phyloP scores from a whole-genome alignment of 1,140 invertebrate genomes.

The Melanaphis sacchari region DNA sequence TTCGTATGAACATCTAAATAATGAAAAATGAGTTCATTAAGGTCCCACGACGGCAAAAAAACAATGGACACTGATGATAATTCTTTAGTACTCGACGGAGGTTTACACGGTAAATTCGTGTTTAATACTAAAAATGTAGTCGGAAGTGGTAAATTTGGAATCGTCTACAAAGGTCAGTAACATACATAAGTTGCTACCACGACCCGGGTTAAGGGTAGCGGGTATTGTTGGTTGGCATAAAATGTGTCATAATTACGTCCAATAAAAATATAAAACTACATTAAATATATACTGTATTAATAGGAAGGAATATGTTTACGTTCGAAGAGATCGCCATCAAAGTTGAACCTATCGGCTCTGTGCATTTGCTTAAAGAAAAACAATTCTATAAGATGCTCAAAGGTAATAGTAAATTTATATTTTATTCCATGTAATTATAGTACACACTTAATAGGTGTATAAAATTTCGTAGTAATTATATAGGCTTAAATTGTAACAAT shows the following conservation, averaged over 20 bases:
- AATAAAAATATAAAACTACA: background rate
- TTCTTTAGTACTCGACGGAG: background rate
- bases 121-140: background rate
- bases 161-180: background rate
- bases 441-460: too few relatives aligned
- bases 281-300: background rate
- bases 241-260: background rate
- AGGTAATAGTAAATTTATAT: background rate
- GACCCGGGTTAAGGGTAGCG: background rate
- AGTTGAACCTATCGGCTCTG: background rate
- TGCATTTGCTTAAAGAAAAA: background rate
- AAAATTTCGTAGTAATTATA: too few relatives aligned
- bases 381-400: conserved; percentile 24
- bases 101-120: background rate
- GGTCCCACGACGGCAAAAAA: background rate
- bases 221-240: background rate
- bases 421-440: background rate
- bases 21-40: background rate
- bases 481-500: background rate
- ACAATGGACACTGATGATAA: background rate
- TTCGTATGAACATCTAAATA: background rate
- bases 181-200: background rate
- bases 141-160: conserved; percentile 26
- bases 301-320: conserved; percentile 32
- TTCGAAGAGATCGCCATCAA: conserved; percentile 39